Conservation (phyloP, 2,113 vertebrate genomes). For the Stercorarius parasiticus region DNA sequence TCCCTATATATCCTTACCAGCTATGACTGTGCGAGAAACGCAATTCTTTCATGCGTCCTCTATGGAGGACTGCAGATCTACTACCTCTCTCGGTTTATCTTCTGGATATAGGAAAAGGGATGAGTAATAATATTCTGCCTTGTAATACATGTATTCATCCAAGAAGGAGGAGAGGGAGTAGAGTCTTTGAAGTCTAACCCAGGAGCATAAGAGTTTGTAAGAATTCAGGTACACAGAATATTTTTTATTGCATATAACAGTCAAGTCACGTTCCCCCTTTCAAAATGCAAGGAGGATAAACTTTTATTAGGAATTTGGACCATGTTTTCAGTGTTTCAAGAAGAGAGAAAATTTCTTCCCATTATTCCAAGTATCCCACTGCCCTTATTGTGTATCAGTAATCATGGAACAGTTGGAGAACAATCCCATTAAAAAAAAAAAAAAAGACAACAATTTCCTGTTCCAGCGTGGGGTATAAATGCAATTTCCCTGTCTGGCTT, state of each 20-base stretch:
- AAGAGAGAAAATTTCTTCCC: not conserved
- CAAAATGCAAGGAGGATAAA: not conserved
- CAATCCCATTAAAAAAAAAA: not conserved
- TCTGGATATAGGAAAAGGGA: not conserved
- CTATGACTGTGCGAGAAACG: not conserved
- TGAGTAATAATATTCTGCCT: not conserved
- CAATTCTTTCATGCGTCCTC: not conserved
- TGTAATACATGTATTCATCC: not conserved
- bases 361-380: conserved; percentile 38
- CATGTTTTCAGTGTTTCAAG: conserved; percentile 5
- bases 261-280: not conserved
- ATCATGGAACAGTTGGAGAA: conserved; percentile 67
- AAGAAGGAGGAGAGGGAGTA: not conserved
- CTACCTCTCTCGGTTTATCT: not conserved
- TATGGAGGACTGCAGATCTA: not conserved
- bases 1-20: not conserved
- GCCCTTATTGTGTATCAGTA: conserved; percentile 48
- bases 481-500: conserved; percentile 2
- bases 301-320: not conserved
- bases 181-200: not conserved
- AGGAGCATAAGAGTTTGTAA: not conserved
- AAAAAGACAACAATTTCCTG: conserved; percentile 39
- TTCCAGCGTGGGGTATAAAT: conserved; percentile 20
- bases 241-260: not conserved
- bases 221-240: not conserved